Base-by-base conservation (phyloP, 2,113 vertebrate genomes). In the Saccopteryx bilineata region DNA sequence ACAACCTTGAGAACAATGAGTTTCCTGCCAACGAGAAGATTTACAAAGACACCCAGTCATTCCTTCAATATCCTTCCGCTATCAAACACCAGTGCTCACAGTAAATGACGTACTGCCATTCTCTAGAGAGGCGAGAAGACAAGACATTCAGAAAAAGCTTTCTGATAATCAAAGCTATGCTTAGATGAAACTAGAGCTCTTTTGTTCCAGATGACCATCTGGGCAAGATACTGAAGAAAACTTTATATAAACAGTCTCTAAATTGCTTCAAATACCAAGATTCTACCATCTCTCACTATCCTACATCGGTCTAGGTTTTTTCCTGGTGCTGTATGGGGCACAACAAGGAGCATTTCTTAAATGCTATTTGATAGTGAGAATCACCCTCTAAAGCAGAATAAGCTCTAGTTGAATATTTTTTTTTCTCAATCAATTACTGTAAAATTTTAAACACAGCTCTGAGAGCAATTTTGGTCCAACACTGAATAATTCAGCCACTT, bases 401-500 rank as follows among this genome's bases (percentile, higher is more conserved):
- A 91, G 65, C 54, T 94, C 28, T 56, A 88, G 92, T 33, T 68
- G 61, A 65, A 75, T 85, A 18, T 63, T 66, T 66, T 66, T 66
- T 79, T 85, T 87, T 76, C 66, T 90, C 68, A 91, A 74, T 91
- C 50, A 94, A 89, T 93, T 87, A 87, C 84, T 90, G 7, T 61
- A 94, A 93, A 87, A 81, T 50, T 72, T 90, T 68, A 85, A 96
- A 87, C 21, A 31, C 56, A 4, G 21, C 48, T 39, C 71, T 82
- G 80, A 94, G 75, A 96, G 93, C 94, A 88, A 78, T 91, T 92
- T 96, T 85, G 94, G 68, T 79, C 23, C 88, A 93, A 96, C 91
- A 84, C 94, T 97, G 97, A 97, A 97, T 96, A 93, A 97, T 97
- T 97, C 93, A 97, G 39, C 88, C 74, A 66, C 80, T 96, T 86